Evolutionary conservation across 2,797 vertebrate genomes (phyloP).

Genomic region (Ctenopoma kingsleyae): DNA sequence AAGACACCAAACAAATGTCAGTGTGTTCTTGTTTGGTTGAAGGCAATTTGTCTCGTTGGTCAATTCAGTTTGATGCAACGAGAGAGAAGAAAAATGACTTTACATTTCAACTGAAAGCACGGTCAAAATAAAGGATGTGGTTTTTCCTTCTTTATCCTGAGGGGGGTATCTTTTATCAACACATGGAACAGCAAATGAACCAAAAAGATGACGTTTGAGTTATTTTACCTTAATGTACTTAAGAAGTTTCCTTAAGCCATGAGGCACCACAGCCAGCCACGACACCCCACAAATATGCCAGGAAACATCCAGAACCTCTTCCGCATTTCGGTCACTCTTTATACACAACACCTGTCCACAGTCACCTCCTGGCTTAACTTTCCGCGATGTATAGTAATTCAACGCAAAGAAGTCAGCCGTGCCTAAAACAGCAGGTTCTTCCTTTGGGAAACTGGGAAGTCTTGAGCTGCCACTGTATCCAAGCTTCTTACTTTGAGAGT

Average conservation of each 20-base stretch:
- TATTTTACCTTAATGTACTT: conserved; percentile 86
- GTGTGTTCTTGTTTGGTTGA: conserved; percentile 60
- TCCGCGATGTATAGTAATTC: conserved; percentile 88
- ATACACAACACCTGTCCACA: conserved; percentile 52
- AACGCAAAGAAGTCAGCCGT: conserved; percentile 90
- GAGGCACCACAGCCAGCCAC: conserved; percentile 85
- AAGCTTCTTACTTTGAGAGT: conserved; percentile 76
- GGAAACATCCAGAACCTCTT: conserved; percentile 81
- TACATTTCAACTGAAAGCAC: conserved; percentile 33
- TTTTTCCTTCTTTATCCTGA: neutral
- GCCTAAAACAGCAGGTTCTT: conserved; percentile 78
- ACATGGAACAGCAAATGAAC: neutral
- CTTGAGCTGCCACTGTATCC: conserved; percentile 65
- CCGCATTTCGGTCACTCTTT: conserved; percentile 70
- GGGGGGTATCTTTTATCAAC: neutral
- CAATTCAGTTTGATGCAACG: conserved; percentile 50
- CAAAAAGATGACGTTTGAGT: neutral
- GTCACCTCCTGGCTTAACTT: conserved; percentile 73
- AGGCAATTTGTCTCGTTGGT: conserved; percentile 61
- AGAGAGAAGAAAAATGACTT: conserved; percentile 35
- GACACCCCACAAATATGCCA: conserved; percentile 82
- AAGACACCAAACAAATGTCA: conserved; percentile 75
- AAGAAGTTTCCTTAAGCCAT: conserved; percentile 84
- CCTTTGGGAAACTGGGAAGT: conserved; percentile 84
- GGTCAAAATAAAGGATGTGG: conserved; percentile 14